Base-by-base conservation (phyloP, 2,797 vertebrate species). In the Scarus forsteni region DNA sequence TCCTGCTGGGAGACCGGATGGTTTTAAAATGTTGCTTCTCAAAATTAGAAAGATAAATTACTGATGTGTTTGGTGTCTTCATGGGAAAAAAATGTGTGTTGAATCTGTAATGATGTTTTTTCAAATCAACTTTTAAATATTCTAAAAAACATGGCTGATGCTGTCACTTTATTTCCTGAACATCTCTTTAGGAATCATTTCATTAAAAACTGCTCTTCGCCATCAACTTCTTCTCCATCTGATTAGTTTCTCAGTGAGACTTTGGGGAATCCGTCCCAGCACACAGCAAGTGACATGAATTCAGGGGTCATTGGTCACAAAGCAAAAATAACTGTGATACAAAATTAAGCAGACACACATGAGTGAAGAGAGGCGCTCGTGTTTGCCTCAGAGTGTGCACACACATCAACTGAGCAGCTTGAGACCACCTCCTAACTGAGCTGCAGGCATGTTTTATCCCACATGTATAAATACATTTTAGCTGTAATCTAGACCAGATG, bases 321-420 rank as follows among this genome's bases (percentile, higher is more conserved):
- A 9, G 12, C 10, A 56, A 16, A 43, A 39, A 56, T 39, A 57
- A 49, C 43, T 39, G 16, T 36, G 44, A 60, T 34, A 34, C 27
- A 15, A 19, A 45, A 57, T 14, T 13, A 50, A 50, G 34, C 11
- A 44, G 10, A 42, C 34, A 60, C 10, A 40, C 19, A 39, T 1
- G 10, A 66, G 15, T 36, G 15, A 66, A 11, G 16, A 55, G 15
- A 40, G 36, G 45, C 63, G 46, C 10, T 10, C 51, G 11, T 57
- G 46, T 58, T 43, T 35, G 46, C 14, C 15, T 79, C n/a, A 49
- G 16, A 40, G 60, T 9, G 3, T 58, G 15, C 10, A 36, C n/a
- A 40, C 16, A 65, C 5, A 52, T 38, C 66, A 2, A 34, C 35
- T 19, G 9, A 65, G 60, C 56, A 61, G 49, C 55, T 38, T 59